Evolutionary conservation across 2,888 invertebrate genomes (phyloP).

Genomic region (Drosophila formosana): DNA sequence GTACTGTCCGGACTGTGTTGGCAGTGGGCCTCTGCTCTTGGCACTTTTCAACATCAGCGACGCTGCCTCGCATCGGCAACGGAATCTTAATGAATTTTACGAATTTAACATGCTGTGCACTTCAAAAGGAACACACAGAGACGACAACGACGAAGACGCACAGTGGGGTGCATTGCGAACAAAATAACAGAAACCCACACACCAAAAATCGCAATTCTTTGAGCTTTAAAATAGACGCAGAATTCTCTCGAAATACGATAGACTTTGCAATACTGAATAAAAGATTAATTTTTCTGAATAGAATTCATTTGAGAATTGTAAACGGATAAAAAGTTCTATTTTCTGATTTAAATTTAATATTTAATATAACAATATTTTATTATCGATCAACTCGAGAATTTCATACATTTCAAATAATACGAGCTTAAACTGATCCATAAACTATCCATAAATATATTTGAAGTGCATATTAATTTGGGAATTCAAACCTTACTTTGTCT

Average conservation of each 20-base stretch:
- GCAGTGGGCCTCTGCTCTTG: conserved; percentile 54
- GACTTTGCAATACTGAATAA: not conserved
- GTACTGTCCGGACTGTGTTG: conserved; percentile 24
- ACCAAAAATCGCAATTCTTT: not conserved
- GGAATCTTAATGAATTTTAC: conserved; percentile 81
- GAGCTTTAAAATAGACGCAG: not conserved
- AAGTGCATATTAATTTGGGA: too few species aligned
- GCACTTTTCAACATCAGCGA: conserved; percentile 52
- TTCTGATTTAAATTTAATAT: not conserved
- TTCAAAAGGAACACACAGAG: conserved; percentile 77
- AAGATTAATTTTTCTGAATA: too few species aligned
- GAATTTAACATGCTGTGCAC: conserved; percentile 81
- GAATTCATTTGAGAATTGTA: too few species aligned
- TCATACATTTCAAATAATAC: too few species aligned
- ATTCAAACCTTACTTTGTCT: too few species aligned
- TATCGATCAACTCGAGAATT: too few species aligned
- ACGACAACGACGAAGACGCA: conserved; percentile 28
- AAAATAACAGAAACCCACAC: not conserved
- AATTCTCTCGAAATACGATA: not conserved
- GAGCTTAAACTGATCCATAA: too few species aligned
- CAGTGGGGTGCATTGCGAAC: conserved; percentile 20
- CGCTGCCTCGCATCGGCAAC: conserved; percentile 74
- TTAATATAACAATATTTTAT: too few species aligned
- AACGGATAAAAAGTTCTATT: too few species aligned
- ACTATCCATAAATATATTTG: too few species aligned